A percentile compares a stretch with the other conserved stretches of the same genome.
phyloP scores from a whole-genome alignment of 2,797 vertebrate species.

The Pempheris klunzingeri region DNA sequence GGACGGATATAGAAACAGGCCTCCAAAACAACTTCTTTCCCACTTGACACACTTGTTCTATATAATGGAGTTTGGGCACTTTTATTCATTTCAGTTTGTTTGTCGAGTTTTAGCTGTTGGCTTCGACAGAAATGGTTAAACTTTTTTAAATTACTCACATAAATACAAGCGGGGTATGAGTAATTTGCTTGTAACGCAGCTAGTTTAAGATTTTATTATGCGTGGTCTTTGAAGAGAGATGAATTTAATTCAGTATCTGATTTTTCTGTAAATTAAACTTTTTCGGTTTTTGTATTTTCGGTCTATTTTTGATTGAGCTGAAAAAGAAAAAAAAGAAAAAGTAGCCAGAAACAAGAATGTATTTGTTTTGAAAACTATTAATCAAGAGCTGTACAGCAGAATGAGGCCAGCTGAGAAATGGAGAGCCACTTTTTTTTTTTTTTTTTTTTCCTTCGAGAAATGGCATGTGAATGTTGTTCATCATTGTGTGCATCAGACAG shows the following conservation, averaged over 20 bases:
- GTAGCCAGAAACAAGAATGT: not conserved
- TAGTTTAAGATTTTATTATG: not conserved
- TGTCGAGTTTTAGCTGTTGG: not conserved
- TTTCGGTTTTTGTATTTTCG: not conserved
- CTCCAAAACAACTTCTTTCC: slow-evolving; percentile 75
- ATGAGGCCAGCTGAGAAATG: slow-evolving; percentile 36
- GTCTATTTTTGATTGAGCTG: slow-evolving; percentile 24
- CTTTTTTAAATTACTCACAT: slow-evolving; percentile 7
- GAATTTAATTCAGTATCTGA: slow-evolving; percentile 2
- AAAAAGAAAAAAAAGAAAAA: not conserved
- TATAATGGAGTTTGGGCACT: slow-evolving; percentile 47
- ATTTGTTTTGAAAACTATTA: slow-evolving; percentile 45
- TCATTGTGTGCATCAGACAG: slow-evolving; percentile 37
- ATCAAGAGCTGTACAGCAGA: slow-evolving; percentile 32
- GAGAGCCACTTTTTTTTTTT: not conserved
- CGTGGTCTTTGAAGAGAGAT: slow-evolving; percentile 13
- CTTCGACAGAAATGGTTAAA: not conserved
- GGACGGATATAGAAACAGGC: slow-evolving; percentile 81
- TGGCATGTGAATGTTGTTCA: slow-evolving; percentile 43
- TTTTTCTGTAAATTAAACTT: not conserved
- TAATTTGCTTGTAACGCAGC: not conserved
- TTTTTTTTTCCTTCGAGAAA: not conserved
- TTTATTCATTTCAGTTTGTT: slow-evolving; percentile 2
- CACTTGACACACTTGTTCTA: slow-evolving; percentile 64
- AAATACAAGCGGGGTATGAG: not conserved